A percentile compares a stretch with the other conserved stretches of the same genome.
phyloP scores from a whole-genome alignment of 2,888 invertebrate genomes.

The Drosophila yooni region DNA sequence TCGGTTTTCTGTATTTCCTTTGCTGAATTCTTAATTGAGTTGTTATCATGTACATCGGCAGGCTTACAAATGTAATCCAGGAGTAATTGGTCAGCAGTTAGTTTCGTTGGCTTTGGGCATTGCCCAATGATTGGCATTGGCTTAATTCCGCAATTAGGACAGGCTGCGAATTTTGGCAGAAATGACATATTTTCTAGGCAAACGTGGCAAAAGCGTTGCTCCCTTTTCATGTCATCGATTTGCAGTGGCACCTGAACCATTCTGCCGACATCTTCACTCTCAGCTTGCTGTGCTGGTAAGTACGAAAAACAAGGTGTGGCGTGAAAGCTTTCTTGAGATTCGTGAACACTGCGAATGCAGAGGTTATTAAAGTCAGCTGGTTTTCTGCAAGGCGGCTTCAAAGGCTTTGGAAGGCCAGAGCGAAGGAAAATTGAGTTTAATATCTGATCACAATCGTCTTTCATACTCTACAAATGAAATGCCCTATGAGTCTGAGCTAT shows the following conservation, averaged over 20 bases:
- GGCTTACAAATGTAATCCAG: slow-evolving; percentile 58
- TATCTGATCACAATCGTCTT: slow-evolving; percentile 46
- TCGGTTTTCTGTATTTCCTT: neutral
- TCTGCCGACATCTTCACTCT: slow-evolving; percentile 6
- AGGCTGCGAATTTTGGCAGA: slow-evolving; percentile 85
- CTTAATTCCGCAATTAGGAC: slow-evolving; percentile 81
- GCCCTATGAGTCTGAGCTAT: neutral
- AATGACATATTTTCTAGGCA: slow-evolving; percentile 79
- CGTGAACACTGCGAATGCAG: neutral
- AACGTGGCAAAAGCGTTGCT: slow-evolving; percentile 72
- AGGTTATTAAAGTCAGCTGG: neutral
- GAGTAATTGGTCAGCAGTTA: slow-evolving; percentile 76
- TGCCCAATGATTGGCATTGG: slow-evolving; percentile 67
- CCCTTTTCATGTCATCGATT: slow-evolving; percentile 13
- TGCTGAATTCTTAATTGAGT: neutral
- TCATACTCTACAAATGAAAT: slow-evolving; percentile 45
- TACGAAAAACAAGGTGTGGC: slow-evolving; percentile 18
- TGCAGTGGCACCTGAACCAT: slow-evolving; percentile 6
- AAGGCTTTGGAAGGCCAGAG: neutral
- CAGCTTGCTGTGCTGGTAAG: slow-evolving; percentile 4
- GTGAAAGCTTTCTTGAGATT: neutral
- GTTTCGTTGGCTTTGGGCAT: slow-evolving; percentile 60
- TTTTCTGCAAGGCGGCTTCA: slow-evolving; percentile 11
- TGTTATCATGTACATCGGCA: neutral
- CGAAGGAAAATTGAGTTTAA: slow-evolving; percentile 7